Evolutionary conservation across 2,113 vertebrate genomes (phyloP).

Genomic region (Proteles cristata): DNA sequence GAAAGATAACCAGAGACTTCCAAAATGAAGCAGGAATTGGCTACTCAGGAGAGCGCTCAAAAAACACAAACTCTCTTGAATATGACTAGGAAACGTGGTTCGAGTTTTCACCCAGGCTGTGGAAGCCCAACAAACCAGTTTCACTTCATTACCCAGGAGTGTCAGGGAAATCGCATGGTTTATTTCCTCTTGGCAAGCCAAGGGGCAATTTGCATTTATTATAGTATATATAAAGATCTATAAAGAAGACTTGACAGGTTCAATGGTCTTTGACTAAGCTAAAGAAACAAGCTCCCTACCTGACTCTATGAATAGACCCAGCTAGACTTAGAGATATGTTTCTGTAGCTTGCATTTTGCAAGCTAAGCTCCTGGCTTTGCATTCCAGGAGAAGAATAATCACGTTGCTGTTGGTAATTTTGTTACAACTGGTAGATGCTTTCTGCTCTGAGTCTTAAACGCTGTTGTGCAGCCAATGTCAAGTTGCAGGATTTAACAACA

Average conservation of each 20-base stretch:
- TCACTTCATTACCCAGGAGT: not conserved
- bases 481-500: not conserved
- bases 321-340: not conserved
- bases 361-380: not conserved
- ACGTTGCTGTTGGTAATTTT: not conserved
- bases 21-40: not conserved
- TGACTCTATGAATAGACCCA: not conserved
- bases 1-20: not conserved
- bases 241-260: not conserved
- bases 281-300: not conserved
- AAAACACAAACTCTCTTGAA: not conserved
- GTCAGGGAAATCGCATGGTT: not conserved
- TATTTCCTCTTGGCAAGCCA: not conserved
- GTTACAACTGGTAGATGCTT: not conserved
- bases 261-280: not conserved
- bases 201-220: not conserved
- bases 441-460: slow-evolving; percentile 5
- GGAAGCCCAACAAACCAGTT: not conserved
- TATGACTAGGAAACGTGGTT: not conserved
- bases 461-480: not conserved
- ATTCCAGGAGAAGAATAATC: not conserved
- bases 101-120: not conserved
- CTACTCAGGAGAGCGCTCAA: not conserved
- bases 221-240: not conserved
- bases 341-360: not conserved